phyloP scores from a whole-genome alignment of 2,113 vertebrate genomes.

The Campylorhamphus procurvoides region DNA sequence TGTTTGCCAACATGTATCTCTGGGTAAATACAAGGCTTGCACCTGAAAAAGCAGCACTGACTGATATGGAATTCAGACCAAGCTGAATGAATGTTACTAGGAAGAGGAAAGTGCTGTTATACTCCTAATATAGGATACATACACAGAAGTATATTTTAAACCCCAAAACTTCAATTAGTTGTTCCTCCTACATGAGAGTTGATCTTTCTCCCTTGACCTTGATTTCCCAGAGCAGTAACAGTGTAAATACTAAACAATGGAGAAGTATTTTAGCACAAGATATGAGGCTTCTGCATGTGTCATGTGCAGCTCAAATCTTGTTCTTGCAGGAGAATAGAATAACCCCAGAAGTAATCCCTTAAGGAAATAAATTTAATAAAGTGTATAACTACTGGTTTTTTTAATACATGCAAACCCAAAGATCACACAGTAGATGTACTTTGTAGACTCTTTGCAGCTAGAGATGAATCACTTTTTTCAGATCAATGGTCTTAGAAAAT shows the following conservation, averaged over 20 bases:
- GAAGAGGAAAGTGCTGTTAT: background rate
- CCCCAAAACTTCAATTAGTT: background rate
- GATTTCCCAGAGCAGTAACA: background rate
- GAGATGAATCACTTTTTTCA: background rate
- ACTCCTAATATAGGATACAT: background rate
- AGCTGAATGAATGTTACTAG: background rate
- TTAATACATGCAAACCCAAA: background rate
- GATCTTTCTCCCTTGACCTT: background rate
- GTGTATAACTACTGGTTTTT: background rate
- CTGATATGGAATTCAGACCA: background rate
- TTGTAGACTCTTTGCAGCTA: background rate
- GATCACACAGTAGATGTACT: background rate
- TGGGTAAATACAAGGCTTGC: background rate
- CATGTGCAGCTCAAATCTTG: background rate
- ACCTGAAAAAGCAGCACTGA: constrained; percentile 12
- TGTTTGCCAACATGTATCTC: background rate
- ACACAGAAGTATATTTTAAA: background rate
- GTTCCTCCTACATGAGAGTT: background rate
- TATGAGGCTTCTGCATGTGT: background rate
- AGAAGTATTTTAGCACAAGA: background rate
- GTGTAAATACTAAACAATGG: background rate
- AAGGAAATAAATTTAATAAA: background rate
- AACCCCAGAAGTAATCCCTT: background rate
- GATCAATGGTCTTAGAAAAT: background rate
- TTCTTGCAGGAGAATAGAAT: background rate